Conservation (phyloP, 2,888 invertebrate genomes). For the Patella depressa region DNA sequence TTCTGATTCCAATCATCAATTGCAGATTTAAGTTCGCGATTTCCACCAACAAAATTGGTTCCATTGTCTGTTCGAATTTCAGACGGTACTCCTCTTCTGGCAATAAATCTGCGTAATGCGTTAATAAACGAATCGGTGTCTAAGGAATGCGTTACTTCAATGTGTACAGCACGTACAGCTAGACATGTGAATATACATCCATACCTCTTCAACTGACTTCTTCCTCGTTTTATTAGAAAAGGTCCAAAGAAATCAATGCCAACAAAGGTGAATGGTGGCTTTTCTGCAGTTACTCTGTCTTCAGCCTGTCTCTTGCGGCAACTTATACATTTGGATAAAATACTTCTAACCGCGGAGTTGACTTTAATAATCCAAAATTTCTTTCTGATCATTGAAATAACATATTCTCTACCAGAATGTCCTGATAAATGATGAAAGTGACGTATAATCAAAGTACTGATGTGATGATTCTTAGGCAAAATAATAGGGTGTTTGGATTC, state of each 20-base stretch:
- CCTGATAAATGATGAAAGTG: constrained; percentile 4
- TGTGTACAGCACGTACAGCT: constrained; percentile 14
- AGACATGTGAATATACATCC: constrained; percentile 33
- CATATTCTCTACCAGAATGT: constrained; percentile 10
- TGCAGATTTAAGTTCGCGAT: constrained; percentile 26
- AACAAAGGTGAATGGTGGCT: constrained; percentile 30
- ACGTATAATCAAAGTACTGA: background rate
- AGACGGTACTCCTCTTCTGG: constrained; percentile 28
- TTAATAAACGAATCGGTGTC: too few species aligned
- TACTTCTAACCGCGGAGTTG: background rate
- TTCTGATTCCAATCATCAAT: constrained; percentile 29
- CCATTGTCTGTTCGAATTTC: constrained; percentile 32
- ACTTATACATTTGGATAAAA: constrained; percentile 12
- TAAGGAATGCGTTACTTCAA: constrained; percentile 25
- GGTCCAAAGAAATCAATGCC: constrained; percentile 32
- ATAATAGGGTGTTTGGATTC: constrained; percentile 16
- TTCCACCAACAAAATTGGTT: constrained; percentile 27
- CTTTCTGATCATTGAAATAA: background rate
- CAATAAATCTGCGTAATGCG: constrained; percentile 31
- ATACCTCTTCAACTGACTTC: constrained; percentile 24
- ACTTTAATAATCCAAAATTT: constrained; percentile 18
- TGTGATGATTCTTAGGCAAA: constrained; percentile 3
- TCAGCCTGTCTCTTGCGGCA: constrained; percentile 16
- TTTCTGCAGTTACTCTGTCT: constrained; percentile 21
- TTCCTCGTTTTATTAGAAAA: constrained; percentile 26